A percentile compares a stretch with the other conserved stretches of the same genome.
Evolutionary conservation across 2,113 vertebrate genomes (phyloP).

Genomic region (Clarias macrocephalus): DNA sequence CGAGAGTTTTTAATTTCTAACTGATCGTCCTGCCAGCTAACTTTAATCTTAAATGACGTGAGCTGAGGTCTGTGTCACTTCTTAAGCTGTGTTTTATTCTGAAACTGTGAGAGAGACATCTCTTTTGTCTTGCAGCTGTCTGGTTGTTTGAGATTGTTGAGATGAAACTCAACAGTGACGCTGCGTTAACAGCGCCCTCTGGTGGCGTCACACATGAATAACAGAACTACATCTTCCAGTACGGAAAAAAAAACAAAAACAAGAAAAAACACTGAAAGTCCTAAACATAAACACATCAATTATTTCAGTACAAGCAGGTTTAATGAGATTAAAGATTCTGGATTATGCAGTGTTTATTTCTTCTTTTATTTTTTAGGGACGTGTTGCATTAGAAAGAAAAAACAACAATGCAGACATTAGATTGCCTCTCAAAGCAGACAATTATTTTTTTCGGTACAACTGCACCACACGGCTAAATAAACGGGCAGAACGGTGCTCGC

Average conservation of each 20-base stretch:
- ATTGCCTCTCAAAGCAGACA: slow-evolving; percentile 82
- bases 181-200: neutral
- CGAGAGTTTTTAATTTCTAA: no score
- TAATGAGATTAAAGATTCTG: neutral
- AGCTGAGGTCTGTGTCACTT: no score
- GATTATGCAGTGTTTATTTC: neutral
- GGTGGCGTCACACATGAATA: no score
- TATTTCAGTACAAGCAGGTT: no score
- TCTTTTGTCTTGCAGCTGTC: neutral
- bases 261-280: no score
- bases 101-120: neutral
- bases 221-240: no score
- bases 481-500: slow-evolving; percentile 57
- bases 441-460: slow-evolving; percentile 76
- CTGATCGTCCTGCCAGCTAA: no score
- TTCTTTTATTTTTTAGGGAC: neutral
- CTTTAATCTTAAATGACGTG: no score
- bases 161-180: neutral
- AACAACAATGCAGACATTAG: neutral
- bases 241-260: no score
- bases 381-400: neutral
- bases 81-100: no score
- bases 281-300: no score
- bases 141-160: neutral
- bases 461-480: slow-evolving; percentile 70